Conservation (phyloP, 2,797 vertebrate genomes). For the Fistularia commersonii region DNA sequence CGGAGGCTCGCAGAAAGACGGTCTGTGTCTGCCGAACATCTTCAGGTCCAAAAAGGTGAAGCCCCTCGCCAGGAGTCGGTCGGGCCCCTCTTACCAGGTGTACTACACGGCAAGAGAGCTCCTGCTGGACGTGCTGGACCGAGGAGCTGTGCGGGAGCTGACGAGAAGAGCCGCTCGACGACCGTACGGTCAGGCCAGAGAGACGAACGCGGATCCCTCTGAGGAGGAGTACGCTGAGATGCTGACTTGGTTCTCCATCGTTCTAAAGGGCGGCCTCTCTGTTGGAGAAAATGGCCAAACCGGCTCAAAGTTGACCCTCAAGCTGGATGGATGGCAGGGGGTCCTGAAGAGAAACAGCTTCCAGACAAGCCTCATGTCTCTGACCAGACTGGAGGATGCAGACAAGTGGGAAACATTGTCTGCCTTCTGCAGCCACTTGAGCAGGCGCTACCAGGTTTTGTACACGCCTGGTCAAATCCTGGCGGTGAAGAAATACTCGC, state of each 20-base stretch:
- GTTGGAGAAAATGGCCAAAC: slow-evolving; percentile 23
- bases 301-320: slow-evolving; percentile 21
- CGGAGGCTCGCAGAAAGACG: slow-evolving; percentile 23
- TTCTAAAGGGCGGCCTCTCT: slow-evolving; percentile 60
- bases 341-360: slow-evolving; percentile 63
- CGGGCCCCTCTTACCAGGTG: slow-evolving; percentile 39
- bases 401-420: slow-evolving; percentile 62
- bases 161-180: slow-evolving; percentile 31
- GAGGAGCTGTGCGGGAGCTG: slow-evolving; percentile 49
- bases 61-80: slow-evolving; percentile 21
- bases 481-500: slow-evolving; percentile 66
- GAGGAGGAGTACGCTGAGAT: slow-evolving; percentile 53
- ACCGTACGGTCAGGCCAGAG: slow-evolving; percentile 30
- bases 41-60: slow-evolving; percentile 60
- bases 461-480: slow-evolving; percentile 53
- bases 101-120: slow-evolving; percentile 56
- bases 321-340: slow-evolving; percentile 55
- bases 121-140: slow-evolving; percentile 58
- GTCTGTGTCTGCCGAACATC: slow-evolving; percentile 60
- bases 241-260: slow-evolving; percentile 57
- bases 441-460: slow-evolving; percentile 44
- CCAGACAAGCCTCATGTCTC: slow-evolving; percentile 47
- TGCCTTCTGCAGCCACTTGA: slow-evolving; percentile 53
- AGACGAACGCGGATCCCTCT: slow-evolving; percentile 29
- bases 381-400: slow-evolving; percentile 50